Evolutionary conservation across 1,140 invertebrate species (phyloP), one percentile per base, ranked within the genome.

Genomic region (Sitodiplosis mosellana): DNA sequence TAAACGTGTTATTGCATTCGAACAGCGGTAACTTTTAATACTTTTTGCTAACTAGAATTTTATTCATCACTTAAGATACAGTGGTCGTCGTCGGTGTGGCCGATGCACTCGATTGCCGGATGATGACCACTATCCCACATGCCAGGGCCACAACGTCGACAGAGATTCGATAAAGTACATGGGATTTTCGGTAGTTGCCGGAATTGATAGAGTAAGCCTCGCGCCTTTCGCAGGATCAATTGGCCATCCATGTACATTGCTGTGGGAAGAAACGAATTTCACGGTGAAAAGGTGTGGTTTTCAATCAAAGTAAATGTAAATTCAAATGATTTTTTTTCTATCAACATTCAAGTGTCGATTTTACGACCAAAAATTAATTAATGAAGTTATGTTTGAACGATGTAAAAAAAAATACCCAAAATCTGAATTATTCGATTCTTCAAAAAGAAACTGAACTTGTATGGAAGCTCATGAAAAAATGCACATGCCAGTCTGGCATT

Each of bases 171-270:
- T 20, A 95, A 61, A 0, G 87, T 87, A 58, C 91, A 96, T 0
- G 91, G 91, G 48, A 95, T 80, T 52, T 80, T 75, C 11, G 82
- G 74, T 48, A 87, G 66, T 57, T 83, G 80, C 36, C 88, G 73
- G 64, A 91, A 95, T 63, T 93, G 83, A 65, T 93, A 77, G 0
- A 96, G 67, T 3, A 96, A 67, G 22, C 91, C 90, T 33, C 91
- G 75, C 2, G 91, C 91, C 73, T 95, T 95, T 52, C 86, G 73
- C 8, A 93, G 67, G 34, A 95, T 88, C 14, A 93, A 64, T 37
- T 82, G 77, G 0, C 87, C 90, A 62, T 93, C 88, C 91, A 96
- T 95, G 59, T 93, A 92, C 82, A 91, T 91, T 19, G 90, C 87
- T 76, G 61, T 27, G 66, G 67, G 3, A 27, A 27, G 27, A 27